Base-by-base conservation (phyloP, 2,113 vertebrate genomes). In the Forbesichthys agassizii region DNA sequence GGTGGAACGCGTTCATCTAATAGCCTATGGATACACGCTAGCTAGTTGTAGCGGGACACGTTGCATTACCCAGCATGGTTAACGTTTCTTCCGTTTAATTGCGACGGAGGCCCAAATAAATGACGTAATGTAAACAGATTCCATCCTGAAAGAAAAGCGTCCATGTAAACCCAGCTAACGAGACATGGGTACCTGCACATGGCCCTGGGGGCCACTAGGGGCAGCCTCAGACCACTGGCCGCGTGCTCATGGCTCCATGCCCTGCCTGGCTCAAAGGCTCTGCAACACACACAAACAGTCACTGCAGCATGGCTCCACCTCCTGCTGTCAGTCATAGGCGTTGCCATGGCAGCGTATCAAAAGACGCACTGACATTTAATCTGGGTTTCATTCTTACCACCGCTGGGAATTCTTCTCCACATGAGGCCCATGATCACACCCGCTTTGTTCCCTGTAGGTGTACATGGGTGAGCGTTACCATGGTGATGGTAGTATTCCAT, bases 371-470 rank as follows among this genome's bases (percentile, higher is more conserved):
- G 64, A 82, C 80, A 79, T 79, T 77, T 84, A 81, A 4, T 66
- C 11, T 0, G 9, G 36, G 36, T 42, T 46, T 61, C 66, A 42
- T 57, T 54, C 68, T 69, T 75, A 92, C 92, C 92, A 73, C 75
- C 82, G 6, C 58, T 84, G 36, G 87, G 80, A 33, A 84, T 55
- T 62, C 90, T 89, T 61, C 88, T 86, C n/a, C 89, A 90, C 88
- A 91, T 92, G 36, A 92, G 89, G 48, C 89, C 89, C 55, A 90
- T 87, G 67, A 87, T 89, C 47, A 4, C 66, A 36, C 90, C 87
- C 51, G 88, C 84, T 78, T 91, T 93, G 65, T 91, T 86, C 54
- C 86, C 94, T 94, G 46, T 0, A 65, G 33, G 3, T 18, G 46
- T 1, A 18, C 27, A 27, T 27, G 20, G 56, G 14, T 49, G 47